These are phyloP conservation scores for Pagetopsis macropterus DNA, from an alignment of 2,797 vertebrate species.

Conservation along the genomic window DNA sequence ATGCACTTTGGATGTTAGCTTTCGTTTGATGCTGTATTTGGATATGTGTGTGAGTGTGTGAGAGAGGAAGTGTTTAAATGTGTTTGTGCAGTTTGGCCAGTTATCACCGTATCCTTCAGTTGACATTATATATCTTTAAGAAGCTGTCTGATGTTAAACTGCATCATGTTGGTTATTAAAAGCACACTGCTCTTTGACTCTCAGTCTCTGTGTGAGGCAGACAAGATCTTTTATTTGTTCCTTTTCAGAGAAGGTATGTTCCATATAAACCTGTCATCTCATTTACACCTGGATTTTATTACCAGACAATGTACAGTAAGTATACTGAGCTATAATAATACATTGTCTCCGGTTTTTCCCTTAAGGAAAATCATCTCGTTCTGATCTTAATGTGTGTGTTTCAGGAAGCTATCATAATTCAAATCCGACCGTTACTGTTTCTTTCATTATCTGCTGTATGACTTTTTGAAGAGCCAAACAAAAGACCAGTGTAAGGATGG, in stretches of 20 bases:
- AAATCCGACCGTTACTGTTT: neutral
- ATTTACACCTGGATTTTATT: conserved; percentile 45
- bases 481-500: neutral
- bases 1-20: conserved; percentile 82
- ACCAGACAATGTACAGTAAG: conserved; percentile 29
- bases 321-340: conserved; percentile 39
- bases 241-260: conserved; percentile 29
- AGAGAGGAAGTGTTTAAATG: conserved; percentile 20
- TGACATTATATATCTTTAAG: conserved; percentile 43
- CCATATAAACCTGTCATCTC: conserved; percentile 51
- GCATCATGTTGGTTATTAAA: conserved; percentile 56
- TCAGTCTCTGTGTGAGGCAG: conserved; percentile 55
- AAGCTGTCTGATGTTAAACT: conserved; percentile 55
- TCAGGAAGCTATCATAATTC: neutral
- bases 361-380: conserved; percentile 12
- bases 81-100: conserved; percentile 66
- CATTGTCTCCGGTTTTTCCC: conserved; percentile 33
- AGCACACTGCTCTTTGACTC: conserved; percentile 60
- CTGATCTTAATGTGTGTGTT: conserved; percentile 13
- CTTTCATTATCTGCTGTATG: conserved; percentile 3
- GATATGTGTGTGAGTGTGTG: neutral
- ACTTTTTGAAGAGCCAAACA: conserved; percentile 8
- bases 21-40: conserved; percentile 51
- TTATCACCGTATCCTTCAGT: conserved; percentile 49
- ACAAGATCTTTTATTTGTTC: conserved; percentile 35